These are phyloP conservation scores for Lissocephala sabroskyi DNA, from an alignment of 2,888 invertebrate species.

Conservation along the genomic window DNA sequence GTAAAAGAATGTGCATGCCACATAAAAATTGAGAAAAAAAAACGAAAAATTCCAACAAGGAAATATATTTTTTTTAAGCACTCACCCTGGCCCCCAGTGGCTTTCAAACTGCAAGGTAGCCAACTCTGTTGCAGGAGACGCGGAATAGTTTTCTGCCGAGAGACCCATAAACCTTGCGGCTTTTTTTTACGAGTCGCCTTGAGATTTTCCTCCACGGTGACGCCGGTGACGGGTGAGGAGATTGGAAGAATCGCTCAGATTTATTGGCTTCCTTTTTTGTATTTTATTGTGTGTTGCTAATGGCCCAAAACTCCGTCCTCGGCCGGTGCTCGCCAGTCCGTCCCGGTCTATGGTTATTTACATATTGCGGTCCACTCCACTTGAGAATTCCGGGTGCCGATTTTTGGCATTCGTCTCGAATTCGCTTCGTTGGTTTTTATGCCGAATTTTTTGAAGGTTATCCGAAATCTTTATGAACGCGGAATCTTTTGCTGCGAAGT, in stretches of 20 bases:
- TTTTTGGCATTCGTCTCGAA: constrained; percentile 1
- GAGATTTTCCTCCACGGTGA: not conserved
- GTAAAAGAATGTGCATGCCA: constrained; percentile 15
- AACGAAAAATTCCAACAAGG: too few species aligned
- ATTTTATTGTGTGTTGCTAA: constrained; percentile 41
- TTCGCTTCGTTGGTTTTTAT: constrained; percentile 16
- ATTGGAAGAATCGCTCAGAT: constrained; percentile 25
- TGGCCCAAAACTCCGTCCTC: constrained; percentile 14
- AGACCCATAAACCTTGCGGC: constrained; percentile 33
- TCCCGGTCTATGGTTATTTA: not conserved
- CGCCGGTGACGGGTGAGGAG: constrained; percentile 2
- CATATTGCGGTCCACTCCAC: not conserved
- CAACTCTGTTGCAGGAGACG: constrained; percentile 12
- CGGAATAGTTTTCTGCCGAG: not conserved
- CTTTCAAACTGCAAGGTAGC: constrained; percentile 27
- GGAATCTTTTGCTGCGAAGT: constrained; percentile 17
- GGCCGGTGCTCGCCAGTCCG: not conserved
- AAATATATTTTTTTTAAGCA: too few species aligned
- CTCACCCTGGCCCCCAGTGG: too few species aligned
- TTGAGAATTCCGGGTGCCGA: not conserved
- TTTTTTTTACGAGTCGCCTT: constrained; percentile 48
- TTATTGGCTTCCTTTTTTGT: constrained; percentile 42
- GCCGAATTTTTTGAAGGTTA: constrained; percentile 34
- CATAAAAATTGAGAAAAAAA: constrained; percentile 7
- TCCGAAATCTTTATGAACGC: constrained; percentile 19